Percentiles rank a stretch among this genome's conserved stretches.
These are phyloP conservation scores for Ivindomyrus marchei DNA, from an alignment of 2,113 vertebrate genomes.

Conservation along the genomic window DNA sequence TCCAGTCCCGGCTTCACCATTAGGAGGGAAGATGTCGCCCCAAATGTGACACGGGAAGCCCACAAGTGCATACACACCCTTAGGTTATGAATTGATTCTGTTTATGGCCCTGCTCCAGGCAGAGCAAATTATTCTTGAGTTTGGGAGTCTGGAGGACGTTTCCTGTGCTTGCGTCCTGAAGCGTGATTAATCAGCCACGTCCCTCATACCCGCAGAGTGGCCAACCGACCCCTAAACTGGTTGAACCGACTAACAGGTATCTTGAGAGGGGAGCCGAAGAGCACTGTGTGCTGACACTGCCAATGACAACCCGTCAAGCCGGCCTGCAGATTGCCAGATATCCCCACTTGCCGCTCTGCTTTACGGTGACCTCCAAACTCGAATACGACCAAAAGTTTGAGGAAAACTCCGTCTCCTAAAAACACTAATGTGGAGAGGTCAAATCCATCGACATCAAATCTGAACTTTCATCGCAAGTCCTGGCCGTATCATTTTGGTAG, in stretches of 20 bases:
- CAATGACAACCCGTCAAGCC: not conserved
- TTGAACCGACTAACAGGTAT: not conserved
- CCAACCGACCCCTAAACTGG: not conserved
- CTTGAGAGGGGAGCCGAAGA: not conserved
- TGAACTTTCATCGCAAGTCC: not conserved
- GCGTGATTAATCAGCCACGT: constrained; percentile 25
- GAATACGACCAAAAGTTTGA: not conserved
- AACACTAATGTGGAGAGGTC: not conserved
- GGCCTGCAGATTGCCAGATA: not conserved
- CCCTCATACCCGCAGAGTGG: not conserved
- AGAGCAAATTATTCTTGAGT: constrained; percentile 37
- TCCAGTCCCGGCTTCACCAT: not conserved
- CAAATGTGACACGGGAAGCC: constrained; percentile 13
- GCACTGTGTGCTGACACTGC: not conserved
- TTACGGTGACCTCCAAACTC: not conserved
- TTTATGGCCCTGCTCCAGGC: constrained; percentile 17
- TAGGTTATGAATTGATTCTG: constrained; percentile 24
- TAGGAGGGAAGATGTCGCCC: constrained; percentile 2
- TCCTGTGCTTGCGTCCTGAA: constrained; percentile 6
- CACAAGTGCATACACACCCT: not conserved
- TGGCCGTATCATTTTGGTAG: not conserved
- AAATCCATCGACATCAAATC: not conserved
- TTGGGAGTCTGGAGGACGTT: constrained; percentile 12
- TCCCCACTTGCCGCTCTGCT: not conserved
- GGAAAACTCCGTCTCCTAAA: not conserved